These are phyloP conservation scores for Montipora capricornis DNA, from an alignment of 64 coral and sea anemone species.

Conservation along the genomic window DNA sequence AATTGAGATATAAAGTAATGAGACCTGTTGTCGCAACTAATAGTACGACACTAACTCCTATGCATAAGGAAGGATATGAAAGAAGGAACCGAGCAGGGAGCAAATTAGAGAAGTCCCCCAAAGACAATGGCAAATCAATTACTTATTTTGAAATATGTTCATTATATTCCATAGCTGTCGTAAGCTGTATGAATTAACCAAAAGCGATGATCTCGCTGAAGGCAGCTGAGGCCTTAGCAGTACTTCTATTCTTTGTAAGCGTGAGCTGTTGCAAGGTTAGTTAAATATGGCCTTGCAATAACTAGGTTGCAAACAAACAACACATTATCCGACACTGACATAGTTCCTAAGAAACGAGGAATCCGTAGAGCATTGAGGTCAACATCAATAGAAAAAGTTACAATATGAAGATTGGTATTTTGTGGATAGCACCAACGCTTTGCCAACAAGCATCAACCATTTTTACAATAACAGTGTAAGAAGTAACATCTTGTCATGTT, in stretches of 20 bases:
- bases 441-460: too few relatives aligned
- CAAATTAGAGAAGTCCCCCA: not conserved
- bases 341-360: too few relatives aligned
- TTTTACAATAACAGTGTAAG: too few relatives aligned
- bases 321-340: too few relatives aligned
- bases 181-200: not conserved
- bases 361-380: too few relatives aligned
- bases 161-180: not conserved
- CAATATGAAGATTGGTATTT: too few relatives aligned
- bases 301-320: not conserved
- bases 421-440: too few relatives aligned
- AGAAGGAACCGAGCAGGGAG: not conserved
- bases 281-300: not conserved
- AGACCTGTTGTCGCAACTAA: too few relatives aligned
- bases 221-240: not conserved
- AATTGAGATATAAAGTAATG: too few relatives aligned
- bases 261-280: not conserved
- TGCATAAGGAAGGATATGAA: not conserved
- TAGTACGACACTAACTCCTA: not conserved
- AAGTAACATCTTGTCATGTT: not conserved
- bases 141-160: not conserved
- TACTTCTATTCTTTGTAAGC: not conserved
- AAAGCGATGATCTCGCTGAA: constrained; percentile 14
- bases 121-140: not conserved
- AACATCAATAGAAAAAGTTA: too few relatives aligned